phyloP scores from a whole-genome alignment of 2,797 vertebrate species.

The Ispidina picta region DNA sequence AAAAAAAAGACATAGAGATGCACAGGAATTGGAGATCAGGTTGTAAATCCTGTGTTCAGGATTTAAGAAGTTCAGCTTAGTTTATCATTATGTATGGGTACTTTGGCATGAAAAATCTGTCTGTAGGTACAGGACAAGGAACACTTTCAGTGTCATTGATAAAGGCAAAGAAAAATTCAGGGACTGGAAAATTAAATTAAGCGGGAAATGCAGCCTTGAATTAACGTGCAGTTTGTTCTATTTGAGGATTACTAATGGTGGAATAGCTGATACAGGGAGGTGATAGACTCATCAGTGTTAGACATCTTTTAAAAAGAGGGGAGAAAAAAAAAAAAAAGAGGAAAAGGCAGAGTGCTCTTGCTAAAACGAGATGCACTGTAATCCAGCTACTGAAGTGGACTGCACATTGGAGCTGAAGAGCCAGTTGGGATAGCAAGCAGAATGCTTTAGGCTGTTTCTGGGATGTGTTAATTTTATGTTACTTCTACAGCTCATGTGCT shows the following conservation, averaged over 20 bases:
- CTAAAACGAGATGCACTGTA: not conserved
- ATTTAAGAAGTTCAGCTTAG: not conserved
- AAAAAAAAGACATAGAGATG: not conserved
- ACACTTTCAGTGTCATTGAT: not conserved
- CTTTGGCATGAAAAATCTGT: not conserved
- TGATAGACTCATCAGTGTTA: not conserved
- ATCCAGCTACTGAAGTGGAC: not conserved
- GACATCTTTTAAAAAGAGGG: not conserved
- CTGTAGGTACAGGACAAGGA: not conserved
- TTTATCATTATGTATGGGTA: not conserved
- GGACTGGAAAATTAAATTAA: constrained; percentile 36
- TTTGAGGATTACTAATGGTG: not conserved
- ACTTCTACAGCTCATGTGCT: not conserved
- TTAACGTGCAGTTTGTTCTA: constrained; percentile 1
- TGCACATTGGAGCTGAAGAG: fast-evolving
- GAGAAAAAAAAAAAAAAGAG: not conserved
- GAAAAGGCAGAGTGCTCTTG: not conserved
- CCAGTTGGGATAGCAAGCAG: not conserved
- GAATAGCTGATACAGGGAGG: not conserved
- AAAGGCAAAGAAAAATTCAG: not conserved
- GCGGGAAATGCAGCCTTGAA: not conserved
- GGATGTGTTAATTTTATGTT: not conserved
- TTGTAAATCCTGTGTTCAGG: not conserved
- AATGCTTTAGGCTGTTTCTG: not conserved
- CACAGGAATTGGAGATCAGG: not conserved